Evolutionary conservation across 2,888 invertebrate genomes (phyloP).

Genomic region (Rhogogaster chlorosoma): DNA sequence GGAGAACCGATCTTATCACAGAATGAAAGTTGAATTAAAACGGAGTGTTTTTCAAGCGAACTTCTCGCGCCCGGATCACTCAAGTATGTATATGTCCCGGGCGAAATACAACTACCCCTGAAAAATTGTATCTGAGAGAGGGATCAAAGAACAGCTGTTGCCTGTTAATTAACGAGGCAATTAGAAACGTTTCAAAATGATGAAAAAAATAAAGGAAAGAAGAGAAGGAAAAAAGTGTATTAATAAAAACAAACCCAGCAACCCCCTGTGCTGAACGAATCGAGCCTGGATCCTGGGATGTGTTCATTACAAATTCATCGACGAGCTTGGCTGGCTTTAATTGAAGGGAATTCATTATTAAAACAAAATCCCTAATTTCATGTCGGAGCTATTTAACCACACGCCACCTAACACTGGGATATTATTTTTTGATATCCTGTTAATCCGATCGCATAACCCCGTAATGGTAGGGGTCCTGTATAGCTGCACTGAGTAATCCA

Average conservation of each 20-base stretch:
- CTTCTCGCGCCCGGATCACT: neutral
- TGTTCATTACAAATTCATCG: conserved; percentile 33
- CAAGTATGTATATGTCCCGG: neutral
- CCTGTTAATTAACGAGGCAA: conserved; percentile 38
- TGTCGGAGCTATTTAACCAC: conserved; percentile 38
- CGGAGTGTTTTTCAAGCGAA: neutral
- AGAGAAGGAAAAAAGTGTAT: neutral
- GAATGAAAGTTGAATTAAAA: neutral
- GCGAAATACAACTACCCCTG: neutral
- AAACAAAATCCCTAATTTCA: conserved; percentile 37
- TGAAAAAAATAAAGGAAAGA: neutral
- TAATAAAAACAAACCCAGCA: conserved; percentile 11
- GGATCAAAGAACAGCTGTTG: conserved; percentile 32
- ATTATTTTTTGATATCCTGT: conserved; percentile 42
- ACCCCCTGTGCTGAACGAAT: neutral
- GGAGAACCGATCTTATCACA: neutral
- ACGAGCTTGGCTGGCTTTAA: conserved; percentile 31
- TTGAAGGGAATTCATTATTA: conserved; percentile 26
- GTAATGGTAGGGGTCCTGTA: neutral
- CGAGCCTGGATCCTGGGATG: neutral
- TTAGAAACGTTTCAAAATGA: conserved; percentile 29
- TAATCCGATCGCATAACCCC: conserved; percentile 17
- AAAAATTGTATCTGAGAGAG: neutral
- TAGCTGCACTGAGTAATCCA: conserved; percentile 24
- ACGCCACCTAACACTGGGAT: neutral